Evolutionary conservation across 2,797 vertebrate species (phyloP).

Genomic region (Lerista edwardsae): DNA sequence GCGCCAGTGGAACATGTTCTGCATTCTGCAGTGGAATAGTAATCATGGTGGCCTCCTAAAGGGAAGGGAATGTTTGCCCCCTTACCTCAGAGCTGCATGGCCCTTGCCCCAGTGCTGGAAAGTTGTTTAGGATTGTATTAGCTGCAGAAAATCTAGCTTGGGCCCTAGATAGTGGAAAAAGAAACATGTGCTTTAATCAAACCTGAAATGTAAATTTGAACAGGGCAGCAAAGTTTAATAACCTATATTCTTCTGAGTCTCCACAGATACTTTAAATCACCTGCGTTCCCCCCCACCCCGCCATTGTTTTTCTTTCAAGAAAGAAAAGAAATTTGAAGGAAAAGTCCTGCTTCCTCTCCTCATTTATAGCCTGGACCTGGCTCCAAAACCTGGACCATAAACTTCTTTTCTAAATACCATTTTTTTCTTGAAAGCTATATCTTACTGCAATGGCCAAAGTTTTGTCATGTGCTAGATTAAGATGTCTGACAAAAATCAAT

Average conservation of each 20-base stretch:
- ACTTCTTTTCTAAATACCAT: constrained; percentile 68
- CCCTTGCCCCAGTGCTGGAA: too few species aligned
- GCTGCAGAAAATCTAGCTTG: not conserved
- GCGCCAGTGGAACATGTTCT: too few species aligned
- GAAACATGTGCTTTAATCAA: constrained; percentile 33
- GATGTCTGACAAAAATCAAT: constrained; percentile 75
- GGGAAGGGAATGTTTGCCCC: too few species aligned
- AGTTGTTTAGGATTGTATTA: too few species aligned
- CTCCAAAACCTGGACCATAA: constrained; percentile 66
- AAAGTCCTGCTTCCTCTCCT: constrained; percentile 39
- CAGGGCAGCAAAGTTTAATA: not conserved
- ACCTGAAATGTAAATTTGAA: not conserved
- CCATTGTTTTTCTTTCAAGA: constrained; percentile 48
- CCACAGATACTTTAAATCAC: not conserved
- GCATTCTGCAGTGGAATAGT: too few species aligned
- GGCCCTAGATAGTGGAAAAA: not conserved
- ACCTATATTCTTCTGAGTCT: not conserved
- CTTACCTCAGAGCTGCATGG: too few species aligned
- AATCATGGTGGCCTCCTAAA: too few species aligned
- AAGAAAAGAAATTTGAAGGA: constrained; percentile 41
- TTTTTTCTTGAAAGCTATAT: constrained; percentile 69
- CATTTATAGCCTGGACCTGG: constrained; percentile 43
- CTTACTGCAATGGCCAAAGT: constrained; percentile 68
- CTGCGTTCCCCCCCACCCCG: too few species aligned
- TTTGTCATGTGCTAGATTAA: constrained; percentile 75